Evolutionary conservation across 1,140 invertebrate genomes (phyloP).

Genomic region (Drosophila prosaltans): DNA sequence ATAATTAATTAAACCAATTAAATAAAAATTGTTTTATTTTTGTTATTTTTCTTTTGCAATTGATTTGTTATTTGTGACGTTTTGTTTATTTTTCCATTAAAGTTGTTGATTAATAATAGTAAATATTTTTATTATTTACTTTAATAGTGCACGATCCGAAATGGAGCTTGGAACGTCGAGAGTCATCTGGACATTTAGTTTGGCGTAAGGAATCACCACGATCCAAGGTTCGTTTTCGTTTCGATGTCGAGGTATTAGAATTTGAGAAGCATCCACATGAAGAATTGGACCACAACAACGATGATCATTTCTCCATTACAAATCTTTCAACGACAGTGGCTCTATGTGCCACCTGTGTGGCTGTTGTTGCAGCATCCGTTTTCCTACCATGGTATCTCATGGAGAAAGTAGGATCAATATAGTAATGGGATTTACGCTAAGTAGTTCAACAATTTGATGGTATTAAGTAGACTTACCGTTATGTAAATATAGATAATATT

Average conservation of each 20-base stretch:
- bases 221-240: slow-evolving; percentile 84
- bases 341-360: slow-evolving; percentile 82
- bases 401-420: slow-evolving; percentile 68
- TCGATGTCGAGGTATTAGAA: slow-evolving; percentile 84
- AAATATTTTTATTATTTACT: background rate
- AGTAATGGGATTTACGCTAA: slow-evolving; percentile 4
- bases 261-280: slow-evolving; percentile 83
- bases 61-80: background rate
- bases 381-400: slow-evolving; percentile 84
- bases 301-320: slow-evolving; percentile 61
- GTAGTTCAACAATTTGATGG: slow-evolving; percentile 34
- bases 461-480: slow-evolving; percentile 64
- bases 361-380: slow-evolving; percentile 83
- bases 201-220: slow-evolving; percentile 84
- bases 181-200: slow-evolving; percentile 83
- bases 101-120: background rate
- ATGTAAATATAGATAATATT: slow-evolving; percentile 57
- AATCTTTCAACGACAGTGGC: slow-evolving; percentile 69
- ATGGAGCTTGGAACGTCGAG: slow-evolving; percentile 84
- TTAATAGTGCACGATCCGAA: slow-evolving; percentile 82
- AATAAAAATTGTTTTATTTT: background rate
- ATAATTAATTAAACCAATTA: background rate
- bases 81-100: background rate
- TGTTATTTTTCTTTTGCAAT: background rate
- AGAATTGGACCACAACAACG: slow-evolving; percentile 66